A percentile compares a stretch with the other conserved stretches of the same genome.
Conservation (phyloP, 2,888 invertebrate species). For the Lithophane semibrunnea region DNA sequence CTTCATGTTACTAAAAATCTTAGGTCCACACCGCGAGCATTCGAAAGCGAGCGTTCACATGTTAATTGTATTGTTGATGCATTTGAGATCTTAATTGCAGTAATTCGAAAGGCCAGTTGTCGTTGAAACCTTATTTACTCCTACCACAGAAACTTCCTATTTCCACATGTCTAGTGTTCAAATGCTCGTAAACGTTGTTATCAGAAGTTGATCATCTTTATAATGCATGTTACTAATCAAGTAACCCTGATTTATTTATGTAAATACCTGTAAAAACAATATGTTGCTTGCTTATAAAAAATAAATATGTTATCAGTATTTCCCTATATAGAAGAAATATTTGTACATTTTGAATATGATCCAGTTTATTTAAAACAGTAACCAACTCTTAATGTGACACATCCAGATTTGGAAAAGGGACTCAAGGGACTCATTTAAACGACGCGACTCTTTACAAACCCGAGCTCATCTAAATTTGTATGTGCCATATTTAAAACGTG, state of each 20-base stretch:
- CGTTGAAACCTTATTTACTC: neutral
- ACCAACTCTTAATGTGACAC: neutral
- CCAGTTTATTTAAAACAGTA: neutral
- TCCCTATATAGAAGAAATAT: neutral
- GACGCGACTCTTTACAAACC: neutral
- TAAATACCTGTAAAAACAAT: neutral
- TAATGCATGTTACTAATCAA: conserved; percentile 44
- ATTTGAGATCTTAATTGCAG: neutral
- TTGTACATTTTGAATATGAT: neutral
- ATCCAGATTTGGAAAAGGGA: neutral
- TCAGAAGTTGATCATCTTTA: conserved; percentile 9
- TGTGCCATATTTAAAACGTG: neutral
- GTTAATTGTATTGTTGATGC: neutral
- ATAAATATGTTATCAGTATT: neutral
- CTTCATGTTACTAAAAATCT: neutral
- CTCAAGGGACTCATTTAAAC: neutral
- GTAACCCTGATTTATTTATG: conserved; percentile 7
- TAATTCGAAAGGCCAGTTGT: neutral
- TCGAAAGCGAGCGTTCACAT: conserved; percentile 20
- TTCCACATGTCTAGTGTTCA: neutral
- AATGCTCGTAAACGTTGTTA: conserved; percentile 3
- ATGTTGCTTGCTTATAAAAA: conserved; percentile 10
- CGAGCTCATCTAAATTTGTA: neutral
- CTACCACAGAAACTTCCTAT: neutral
- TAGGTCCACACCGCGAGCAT: neutral